These are phyloP conservation scores for Tetrapedia diversipes DNA, from an alignment of 2,888 invertebrate genomes.

Conservation along the genomic window DNA sequence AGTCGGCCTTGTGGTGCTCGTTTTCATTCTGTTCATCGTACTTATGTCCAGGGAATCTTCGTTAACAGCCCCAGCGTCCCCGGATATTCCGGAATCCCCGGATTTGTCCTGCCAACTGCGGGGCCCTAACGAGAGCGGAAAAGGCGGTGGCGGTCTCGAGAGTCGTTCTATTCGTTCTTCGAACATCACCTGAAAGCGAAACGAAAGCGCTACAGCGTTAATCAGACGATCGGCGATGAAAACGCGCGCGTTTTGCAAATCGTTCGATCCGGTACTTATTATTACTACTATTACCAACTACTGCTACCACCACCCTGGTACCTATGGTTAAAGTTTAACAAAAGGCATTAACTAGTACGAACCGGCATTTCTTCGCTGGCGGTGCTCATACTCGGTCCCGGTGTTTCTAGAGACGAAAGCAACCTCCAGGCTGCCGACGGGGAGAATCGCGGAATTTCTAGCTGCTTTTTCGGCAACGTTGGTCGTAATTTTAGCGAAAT, in stretches of 20 bases:
- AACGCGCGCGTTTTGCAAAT: too few relatives aligned
- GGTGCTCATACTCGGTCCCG: conserved; percentile 76
- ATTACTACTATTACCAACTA: too few relatives aligned
- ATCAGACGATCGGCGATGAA: too few relatives aligned
- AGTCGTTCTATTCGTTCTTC: conserved; percentile 85
- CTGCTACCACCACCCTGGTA: too few relatives aligned
- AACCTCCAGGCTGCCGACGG: conserved; percentile 93
- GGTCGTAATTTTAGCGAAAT: conserved; percentile 90
- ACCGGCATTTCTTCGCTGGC: conserved; percentile 80
- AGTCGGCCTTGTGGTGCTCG: conserved; percentile 78
- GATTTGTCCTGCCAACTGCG: conserved; percentile 88
- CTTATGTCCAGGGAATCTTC: conserved; percentile 78
- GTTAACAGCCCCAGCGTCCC: conserved; percentile 87
- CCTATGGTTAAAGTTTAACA: too few relatives aligned
- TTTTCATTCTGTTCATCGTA: conserved; percentile 68
- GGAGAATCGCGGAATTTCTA: conserved; percentile 91
- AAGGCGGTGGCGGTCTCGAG: conserved; percentile 84
- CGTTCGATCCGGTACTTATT: too few relatives aligned
- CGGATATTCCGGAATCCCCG: conserved; percentile 93
- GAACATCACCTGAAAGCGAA: conserved; percentile 79
- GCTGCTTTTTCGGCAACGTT: conserved; percentile 90
- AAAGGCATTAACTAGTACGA: conserved; percentile 22
- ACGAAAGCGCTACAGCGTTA: conserved; percentile 5
- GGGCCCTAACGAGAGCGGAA: conserved; percentile 82
- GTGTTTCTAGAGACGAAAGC: conserved; percentile 86